Evolutionary conservation across 2,113 vertebrate genomes (phyloP).

Genomic region (Murina feae): DNA sequence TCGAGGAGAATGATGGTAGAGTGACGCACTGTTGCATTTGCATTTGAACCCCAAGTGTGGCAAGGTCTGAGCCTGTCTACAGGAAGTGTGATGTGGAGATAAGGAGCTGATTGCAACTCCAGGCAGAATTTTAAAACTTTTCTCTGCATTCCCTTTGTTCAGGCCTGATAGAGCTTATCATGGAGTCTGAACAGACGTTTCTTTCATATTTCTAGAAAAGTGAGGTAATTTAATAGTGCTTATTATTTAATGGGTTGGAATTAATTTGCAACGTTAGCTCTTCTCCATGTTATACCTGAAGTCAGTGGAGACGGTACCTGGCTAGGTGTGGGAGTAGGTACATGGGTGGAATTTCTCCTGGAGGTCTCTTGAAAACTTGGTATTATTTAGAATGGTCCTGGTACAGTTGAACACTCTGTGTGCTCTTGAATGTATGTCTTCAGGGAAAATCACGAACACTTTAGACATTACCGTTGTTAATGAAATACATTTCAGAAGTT

Average conservation of each 20-base stretch:
- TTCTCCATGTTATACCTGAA: not conserved
- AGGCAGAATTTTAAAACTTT: not conserved
- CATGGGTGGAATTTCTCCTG: not conserved
- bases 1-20: not conserved
- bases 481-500: not conserved
- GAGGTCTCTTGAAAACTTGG: not conserved
- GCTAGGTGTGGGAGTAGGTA: rapidly evolving
- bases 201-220: not conserved
- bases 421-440: not conserved
- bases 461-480: not conserved
- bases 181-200: not conserved
- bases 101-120: not conserved
- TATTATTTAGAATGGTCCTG: not conserved
- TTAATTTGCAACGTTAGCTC: not conserved
- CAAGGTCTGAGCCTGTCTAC: not conserved
- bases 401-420: not conserved
- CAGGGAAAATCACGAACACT: not conserved
- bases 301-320: not conserved
- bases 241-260: not conserved
- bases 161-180: not conserved
- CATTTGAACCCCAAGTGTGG: not conserved
- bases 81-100: not conserved
- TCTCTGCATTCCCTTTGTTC: not conserved
- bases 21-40: rapidly evolving
- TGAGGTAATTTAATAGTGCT: not conserved